phyloP scores from a whole-genome alignment of 2,797 vertebrate species.

The Sandelia bainsii region DNA sequence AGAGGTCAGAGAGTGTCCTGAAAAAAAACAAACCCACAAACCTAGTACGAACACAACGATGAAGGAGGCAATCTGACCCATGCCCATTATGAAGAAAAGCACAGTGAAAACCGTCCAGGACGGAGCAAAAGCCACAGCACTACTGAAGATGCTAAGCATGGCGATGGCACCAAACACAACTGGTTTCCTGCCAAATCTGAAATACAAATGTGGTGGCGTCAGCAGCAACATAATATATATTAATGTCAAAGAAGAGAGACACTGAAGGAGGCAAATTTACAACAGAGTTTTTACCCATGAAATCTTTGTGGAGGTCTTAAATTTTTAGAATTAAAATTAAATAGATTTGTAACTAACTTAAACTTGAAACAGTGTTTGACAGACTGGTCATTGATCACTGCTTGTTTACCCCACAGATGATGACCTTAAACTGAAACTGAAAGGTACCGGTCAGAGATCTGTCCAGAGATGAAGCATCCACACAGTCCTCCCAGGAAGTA shows the following conservation, averaged over 20 bases:
- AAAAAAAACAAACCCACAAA: constrained; percentile 23
- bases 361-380: too few relatives aligned
- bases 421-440: neutral
- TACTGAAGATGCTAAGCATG: constrained; percentile 47
- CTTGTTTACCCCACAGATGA: too few relatives aligned
- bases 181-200: constrained; percentile 72
- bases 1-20: neutral
- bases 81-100: constrained; percentile 59
- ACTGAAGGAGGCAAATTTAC: too few relatives aligned
- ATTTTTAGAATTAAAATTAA: too few relatives aligned
- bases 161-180: constrained; percentile 46
- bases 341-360: too few relatives aligned
- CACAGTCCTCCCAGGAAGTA: constrained; percentile 68
- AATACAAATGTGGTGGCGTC: constrained; percentile 1
- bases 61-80: constrained; percentile 60
- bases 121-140: constrained; percentile 34
- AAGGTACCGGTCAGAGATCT: constrained; percentile 67
- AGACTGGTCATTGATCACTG: too few relatives aligned
- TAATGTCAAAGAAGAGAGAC: too few relatives aligned
- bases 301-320: neutral
- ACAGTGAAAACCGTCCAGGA: constrained; percentile 61
- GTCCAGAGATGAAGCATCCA: constrained; percentile 65
- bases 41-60: constrained; percentile 62
- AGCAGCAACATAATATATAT: neutral
- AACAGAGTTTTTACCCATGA: neutral